Percentiles rank a stretch among this genome's conserved stretches.
Evolutionary conservation across 2,888 invertebrate genomes (phyloP).

Genomic region (Eucera pruinosa): DNA sequence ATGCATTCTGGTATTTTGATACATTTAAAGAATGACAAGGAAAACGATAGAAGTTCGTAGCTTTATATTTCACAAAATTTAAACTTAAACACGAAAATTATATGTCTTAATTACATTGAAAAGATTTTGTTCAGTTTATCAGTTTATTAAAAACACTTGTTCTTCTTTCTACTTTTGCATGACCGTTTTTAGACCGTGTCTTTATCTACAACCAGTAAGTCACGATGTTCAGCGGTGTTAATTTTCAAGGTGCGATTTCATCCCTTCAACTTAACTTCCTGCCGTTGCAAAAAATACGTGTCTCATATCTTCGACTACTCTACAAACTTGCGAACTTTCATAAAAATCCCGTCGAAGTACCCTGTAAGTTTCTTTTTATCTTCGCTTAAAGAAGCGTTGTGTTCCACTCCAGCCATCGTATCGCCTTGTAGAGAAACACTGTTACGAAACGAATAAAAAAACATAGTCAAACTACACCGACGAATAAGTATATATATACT

Average conservation of each 20-base stretch:
- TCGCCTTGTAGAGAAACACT: not conserved
- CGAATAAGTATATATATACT: not conserved
- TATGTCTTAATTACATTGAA: too few species aligned
- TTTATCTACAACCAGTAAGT: not conserved
- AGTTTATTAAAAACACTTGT: too few species aligned
- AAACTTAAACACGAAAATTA: too few species aligned
- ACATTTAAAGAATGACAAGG: too few species aligned
- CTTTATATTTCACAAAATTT: too few species aligned
- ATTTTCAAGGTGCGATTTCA: conserved; percentile 12
- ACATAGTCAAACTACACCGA: not conserved
- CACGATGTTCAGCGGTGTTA: not conserved
- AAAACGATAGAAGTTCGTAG: too few species aligned
- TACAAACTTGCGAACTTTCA: conserved; percentile 13
- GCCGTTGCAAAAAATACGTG: not conserved
- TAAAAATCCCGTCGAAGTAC: conserved; percentile 11
- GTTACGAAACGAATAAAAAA: not conserved
- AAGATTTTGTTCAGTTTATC: too few species aligned
- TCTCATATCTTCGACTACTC: not conserved
- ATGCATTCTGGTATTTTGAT: too few species aligned
- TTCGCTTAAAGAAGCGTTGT: not conserved
- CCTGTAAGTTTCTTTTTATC: conserved; percentile 9
- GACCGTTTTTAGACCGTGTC: fast-evolving
- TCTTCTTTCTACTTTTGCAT: too few species aligned
- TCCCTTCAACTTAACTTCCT: not conserved
- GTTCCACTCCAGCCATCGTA: not conserved